phyloP scores from a whole-genome alignment of 2,888 invertebrate genomes.

The Sycophila texana region DNA sequence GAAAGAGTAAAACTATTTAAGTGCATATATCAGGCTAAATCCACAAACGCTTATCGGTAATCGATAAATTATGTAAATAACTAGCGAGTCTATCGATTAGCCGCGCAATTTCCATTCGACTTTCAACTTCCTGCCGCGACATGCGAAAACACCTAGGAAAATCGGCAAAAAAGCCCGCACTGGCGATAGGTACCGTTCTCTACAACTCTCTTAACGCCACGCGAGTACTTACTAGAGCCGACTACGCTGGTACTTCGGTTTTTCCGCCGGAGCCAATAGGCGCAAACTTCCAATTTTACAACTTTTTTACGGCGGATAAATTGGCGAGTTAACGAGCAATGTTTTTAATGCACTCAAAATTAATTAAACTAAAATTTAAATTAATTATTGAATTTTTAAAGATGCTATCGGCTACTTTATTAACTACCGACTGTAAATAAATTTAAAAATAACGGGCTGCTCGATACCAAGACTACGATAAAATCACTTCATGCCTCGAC shows the following conservation, averaged over 20 bases:
- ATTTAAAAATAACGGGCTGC: too few species aligned
- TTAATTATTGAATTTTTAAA: not conserved
- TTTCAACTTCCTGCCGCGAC: slow-evolving; percentile 4
- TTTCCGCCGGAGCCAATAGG: too few species aligned
- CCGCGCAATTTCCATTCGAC: slow-evolving; percentile 21
- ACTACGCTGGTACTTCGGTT: not conserved
- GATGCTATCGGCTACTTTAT: too few species aligned
- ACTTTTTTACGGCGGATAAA: too few species aligned
- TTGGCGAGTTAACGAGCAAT: too few species aligned
- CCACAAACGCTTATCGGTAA: slow-evolving; percentile 18
- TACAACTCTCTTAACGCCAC: slow-evolving; percentile 15
- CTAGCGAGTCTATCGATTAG: slow-evolving; percentile 10
- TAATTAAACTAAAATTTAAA: slow-evolving; percentile 29
- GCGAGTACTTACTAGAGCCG: slow-evolving; percentile 15
- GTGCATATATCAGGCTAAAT: not conserved
- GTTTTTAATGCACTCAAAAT: not conserved
- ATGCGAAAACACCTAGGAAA: not conserved
- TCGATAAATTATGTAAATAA: slow-evolving; percentile 48
- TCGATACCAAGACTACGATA: too few species aligned
- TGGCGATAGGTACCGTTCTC: not conserved
- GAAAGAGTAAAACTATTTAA: not conserved
- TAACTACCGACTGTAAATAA: too few species aligned
- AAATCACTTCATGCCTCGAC: too few species aligned
- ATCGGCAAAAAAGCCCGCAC: not conserved
- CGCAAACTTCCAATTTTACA: too few species aligned